A percentile compares a stretch with the other conserved stretches of the same genome.
Conservation (phyloP, 2,113 vertebrate genomes). For the Austrofundulus limnaeus region DNA sequence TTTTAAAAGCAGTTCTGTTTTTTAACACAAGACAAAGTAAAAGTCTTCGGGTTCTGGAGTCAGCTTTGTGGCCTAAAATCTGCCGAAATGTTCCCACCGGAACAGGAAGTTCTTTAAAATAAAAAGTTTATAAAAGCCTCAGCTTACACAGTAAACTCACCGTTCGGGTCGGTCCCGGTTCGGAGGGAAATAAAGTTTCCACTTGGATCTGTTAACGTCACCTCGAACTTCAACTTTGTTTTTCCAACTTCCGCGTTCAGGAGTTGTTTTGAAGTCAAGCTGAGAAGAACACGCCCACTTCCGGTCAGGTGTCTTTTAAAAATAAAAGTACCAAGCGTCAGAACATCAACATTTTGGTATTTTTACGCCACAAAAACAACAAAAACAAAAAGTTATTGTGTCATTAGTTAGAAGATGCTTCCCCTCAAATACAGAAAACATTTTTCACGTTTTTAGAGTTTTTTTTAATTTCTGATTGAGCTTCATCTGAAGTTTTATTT, state of each 20-base stretch:
- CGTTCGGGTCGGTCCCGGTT: background rate
- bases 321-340: background rate
- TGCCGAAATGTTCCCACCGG: background rate
- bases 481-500: too few species aligned
- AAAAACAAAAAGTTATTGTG: too few species aligned
- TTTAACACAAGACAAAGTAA: background rate
- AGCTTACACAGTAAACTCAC: constrained; percentile 15
- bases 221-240: background rate
- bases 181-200: background rate
- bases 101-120: background rate
- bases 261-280: background rate
- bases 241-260: constrained; percentile 42
- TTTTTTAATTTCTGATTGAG: too few species aligned
- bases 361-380: too few species aligned
- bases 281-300: accelerated
- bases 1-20: too few species aligned
- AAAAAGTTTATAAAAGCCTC: accelerated
- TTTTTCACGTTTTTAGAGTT: too few species aligned
- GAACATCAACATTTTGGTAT: background rate
- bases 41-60: background rate
- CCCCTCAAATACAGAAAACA: too few species aligned
- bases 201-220: background rate
- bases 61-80: too few species aligned
- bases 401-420: too few species aligned
- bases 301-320: background rate